Conservation (phyloP, 1,140 invertebrate species). For the Uloborus diversus region DNA sequence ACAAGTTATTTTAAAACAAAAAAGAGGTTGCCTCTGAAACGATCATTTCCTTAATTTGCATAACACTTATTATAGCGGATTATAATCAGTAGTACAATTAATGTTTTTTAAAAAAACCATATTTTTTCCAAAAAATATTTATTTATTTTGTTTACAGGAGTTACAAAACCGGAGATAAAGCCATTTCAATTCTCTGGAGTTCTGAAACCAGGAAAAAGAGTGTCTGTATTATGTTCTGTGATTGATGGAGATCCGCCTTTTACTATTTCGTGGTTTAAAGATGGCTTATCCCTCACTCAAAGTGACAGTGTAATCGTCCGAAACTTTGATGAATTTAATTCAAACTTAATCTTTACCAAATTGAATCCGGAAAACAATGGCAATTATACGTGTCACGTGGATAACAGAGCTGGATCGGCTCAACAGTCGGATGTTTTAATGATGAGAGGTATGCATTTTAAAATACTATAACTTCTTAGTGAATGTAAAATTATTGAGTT, state of each 20-base stretch:
- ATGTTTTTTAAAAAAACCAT: too few relatives aligned
- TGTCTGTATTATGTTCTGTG: slow-evolving; percentile 67
- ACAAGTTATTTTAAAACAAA: too few relatives aligned
- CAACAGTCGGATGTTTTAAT: neutral
- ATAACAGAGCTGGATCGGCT: neutral
- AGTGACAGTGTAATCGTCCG: neutral
- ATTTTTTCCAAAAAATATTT: too few relatives aligned
- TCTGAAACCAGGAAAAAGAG: slow-evolving; percentile 74
- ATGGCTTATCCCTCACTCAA: slow-evolving; percentile 23
- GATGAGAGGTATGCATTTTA: neutral
- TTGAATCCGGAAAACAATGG: slow-evolving; percentile 45
- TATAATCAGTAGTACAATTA: too few relatives aligned
- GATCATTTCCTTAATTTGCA: too few relatives aligned
- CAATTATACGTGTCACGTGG: slow-evolving; percentile 58
- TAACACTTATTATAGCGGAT: too few relatives aligned
- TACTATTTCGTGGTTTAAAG: slow-evolving; percentile 59
- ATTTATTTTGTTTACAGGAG: too few relatives aligned
- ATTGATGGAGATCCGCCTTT: slow-evolving; percentile 58
- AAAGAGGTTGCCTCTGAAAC: too few relatives aligned
- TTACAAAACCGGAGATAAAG: slow-evolving; percentile 52
- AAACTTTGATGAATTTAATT: slow-evolving; percentile 63
- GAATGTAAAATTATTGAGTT: neutral
- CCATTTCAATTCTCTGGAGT: slow-evolving; percentile 63
- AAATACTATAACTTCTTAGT: too few relatives aligned
- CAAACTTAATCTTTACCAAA: slow-evolving; percentile 14